Evolutionary conservation across 2,797 vertebrate genomes (phyloP), one percentile per base, ranked within the genome.

Genomic region (Silurus lanzhouensis): DNA sequence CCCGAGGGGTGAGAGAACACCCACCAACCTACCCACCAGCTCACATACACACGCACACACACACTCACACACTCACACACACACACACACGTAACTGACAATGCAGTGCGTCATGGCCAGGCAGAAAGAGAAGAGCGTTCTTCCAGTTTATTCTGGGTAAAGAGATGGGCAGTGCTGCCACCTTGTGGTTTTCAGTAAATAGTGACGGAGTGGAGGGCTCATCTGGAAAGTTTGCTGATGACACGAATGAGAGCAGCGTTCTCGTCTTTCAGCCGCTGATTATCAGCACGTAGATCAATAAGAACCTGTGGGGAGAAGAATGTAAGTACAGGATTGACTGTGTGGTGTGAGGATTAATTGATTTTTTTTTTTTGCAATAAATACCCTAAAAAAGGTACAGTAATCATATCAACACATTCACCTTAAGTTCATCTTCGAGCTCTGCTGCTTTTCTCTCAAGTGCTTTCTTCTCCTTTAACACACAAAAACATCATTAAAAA

Each of bases 151-250:
- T 80, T 83, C 68, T 74, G 82, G 76, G 60, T 17, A 87, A 66
- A 88, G 68, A 89, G n/a, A 88, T 68, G 70, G 87, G 66, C 89
- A 89, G 79, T 83, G 89, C 84, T 88, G 92, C 92, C 91, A 91
- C 90, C 91, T 86, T 76, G 87, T 87, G 82, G 82, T 85, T 83
- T 83, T 87, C 81, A 75, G 5, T 22, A 71, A 25, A 27, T 31
- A 81, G 64, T 86, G 27, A 63, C 20, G 72, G 25, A 57, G 58
- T 17, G 55, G 8, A 3, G 70, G 76, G 88, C 86, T 94, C 93
- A 97, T 95, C 96, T 96, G 25, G 97, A 97, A 14, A 98, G 95
- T 90, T 97, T 97, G 93, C 96, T 97, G 93, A 98, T 97, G 88
- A 97, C 97, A 0, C 97, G 93, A 82, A 98, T 97, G 88, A 98